phyloP scores from a whole-genome alignment of 2,113 vertebrate species.

The Mellivora capensis region DNA sequence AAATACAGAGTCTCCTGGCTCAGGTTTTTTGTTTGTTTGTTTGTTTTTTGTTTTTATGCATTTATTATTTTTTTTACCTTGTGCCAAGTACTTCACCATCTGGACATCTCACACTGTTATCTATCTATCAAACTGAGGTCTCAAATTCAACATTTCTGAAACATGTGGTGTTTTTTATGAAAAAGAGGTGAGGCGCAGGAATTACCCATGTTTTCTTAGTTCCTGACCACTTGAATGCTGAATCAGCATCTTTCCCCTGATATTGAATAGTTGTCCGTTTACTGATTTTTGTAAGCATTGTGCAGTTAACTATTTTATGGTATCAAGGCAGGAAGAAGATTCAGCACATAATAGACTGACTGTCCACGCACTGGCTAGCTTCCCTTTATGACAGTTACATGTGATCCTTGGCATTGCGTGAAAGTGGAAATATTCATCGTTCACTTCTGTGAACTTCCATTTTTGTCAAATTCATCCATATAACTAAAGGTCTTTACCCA shows the following conservation, averaged over 20 bases:
- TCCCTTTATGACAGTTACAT: not conserved
- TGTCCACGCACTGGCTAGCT: not conserved
- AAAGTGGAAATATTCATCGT: not conserved
- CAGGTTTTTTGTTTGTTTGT: slow-evolving; percentile 4
- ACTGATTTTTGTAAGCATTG: not conserved
- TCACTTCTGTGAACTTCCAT: not conserved
- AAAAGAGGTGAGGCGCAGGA: not conserved
- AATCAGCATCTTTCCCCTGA: not conserved
- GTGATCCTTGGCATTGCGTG: not conserved
- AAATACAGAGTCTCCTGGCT: slow-evolving; percentile 44
- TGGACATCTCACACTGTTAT: slow-evolving; percentile 22
- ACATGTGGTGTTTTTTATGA: not conserved
- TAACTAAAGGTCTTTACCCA: not conserved
- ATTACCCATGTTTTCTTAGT: not conserved
- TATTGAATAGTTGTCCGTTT: not conserved
- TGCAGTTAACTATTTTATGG: not conserved
- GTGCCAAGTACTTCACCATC: slow-evolving; percentile 42
- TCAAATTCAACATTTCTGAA: slow-evolving; percentile 40
- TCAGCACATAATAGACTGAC: not conserved
- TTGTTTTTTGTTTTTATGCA: not conserved
- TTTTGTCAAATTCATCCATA: not conserved
- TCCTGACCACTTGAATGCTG: not conserved
- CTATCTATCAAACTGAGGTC: not conserved
- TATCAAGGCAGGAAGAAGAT: not conserved
- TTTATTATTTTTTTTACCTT: slow-evolving; percentile 43